Evolutionary conservation across 2,888 invertebrate species (phyloP).

Genomic region (Drosophila histrio): DNA sequence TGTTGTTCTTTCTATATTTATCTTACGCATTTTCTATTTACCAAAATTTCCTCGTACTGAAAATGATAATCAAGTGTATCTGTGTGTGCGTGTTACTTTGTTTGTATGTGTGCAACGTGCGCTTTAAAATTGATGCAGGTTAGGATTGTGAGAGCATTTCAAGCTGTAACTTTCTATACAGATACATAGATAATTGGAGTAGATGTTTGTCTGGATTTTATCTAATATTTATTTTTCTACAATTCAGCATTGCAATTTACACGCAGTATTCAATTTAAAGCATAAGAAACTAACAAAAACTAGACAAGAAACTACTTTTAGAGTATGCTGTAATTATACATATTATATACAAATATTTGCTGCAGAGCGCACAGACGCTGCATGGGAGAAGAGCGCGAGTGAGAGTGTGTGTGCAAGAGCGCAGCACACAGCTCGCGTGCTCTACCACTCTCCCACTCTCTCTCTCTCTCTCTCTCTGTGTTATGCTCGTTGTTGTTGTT

Average conservation of each 20-base stretch:
- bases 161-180: slow-evolving; percentile 6
- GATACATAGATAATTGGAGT: background rate
- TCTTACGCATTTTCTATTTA: slow-evolving; percentile 39
- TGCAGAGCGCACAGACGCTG: slow-evolving; percentile 30
- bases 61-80: slow-evolving; percentile 55
- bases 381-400: slow-evolving; percentile 18
- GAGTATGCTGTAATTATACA: slow-evolving; percentile 2
- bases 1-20: slow-evolving; percentile 24
- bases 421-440: background rate
- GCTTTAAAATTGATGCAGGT: slow-evolving; percentile 70
- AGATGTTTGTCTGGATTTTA: background rate
- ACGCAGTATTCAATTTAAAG: background rate
- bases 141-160: slow-evolving; percentile 43
- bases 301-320: background rate
- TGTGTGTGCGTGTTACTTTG: slow-evolving; percentile 22
- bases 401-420: slow-evolving; percentile 19
- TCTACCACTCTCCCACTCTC: background rate
- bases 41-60: background rate
- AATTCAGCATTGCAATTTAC: background rate
- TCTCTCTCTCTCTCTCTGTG: slow-evolving; percentile 19
- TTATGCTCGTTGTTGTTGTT: slow-evolving; percentile 54
- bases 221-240: background rate
- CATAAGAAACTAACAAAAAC: slow-evolving; percentile 5
- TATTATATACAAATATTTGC: background rate
- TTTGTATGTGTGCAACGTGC: slow-evolving; percentile 30